These are phyloP conservation scores for Erpetoichthys calabaricus DNA, from an alignment of 2,797 vertebrate genomes.

Conservation along the genomic window DNA sequence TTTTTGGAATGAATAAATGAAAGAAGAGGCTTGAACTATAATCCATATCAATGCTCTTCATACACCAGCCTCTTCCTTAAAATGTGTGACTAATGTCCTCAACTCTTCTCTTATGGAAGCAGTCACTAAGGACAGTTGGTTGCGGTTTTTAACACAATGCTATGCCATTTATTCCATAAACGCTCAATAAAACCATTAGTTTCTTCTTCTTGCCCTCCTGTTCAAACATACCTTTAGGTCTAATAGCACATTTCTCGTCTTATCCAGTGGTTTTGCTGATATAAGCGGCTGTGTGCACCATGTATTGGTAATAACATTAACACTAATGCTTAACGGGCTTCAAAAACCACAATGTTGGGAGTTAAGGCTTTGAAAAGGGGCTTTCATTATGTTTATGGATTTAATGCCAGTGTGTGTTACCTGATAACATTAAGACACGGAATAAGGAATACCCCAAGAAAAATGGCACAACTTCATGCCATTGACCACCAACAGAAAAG, in stretches of 20 bases:
- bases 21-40: slow-evolving; percentile 57
- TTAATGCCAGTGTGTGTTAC: slow-evolving; percentile 66
- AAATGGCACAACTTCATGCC: slow-evolving; percentile 54
- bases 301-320: slow-evolving; percentile 60
- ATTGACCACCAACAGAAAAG: slow-evolving; percentile 62
- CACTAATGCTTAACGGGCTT: slow-evolving; percentile 60
- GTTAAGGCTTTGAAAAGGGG: slow-evolving; percentile 55
- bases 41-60: slow-evolving; percentile 64
- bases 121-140: slow-evolving; percentile 51
- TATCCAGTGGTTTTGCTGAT: slow-evolving; percentile 3
- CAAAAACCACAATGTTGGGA: slow-evolving; percentile 50
- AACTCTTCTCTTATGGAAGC: slow-evolving; percentile 60
- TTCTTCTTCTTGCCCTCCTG: slow-evolving; percentile 33
- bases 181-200: slow-evolving; percentile 41
- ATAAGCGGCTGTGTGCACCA: slow-evolving; percentile 33
- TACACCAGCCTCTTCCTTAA: slow-evolving; percentile 65
- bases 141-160: slow-evolving; percentile 27
- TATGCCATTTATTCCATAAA: slow-evolving; percentile 41
- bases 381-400: slow-evolving; percentile 57
- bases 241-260: slow-evolving; percentile 10
- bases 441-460: slow-evolving; percentile 36
- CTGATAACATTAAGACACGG: slow-evolving; percentile 62
- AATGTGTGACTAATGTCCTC: slow-evolving; percentile 72
- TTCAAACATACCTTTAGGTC: slow-evolving; percentile 59
- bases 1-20: slow-evolving; percentile 51